Evolutionary conservation across 2,888 invertebrate genomes (phyloP).

Genomic region (Calliopum simillimum): DNA sequence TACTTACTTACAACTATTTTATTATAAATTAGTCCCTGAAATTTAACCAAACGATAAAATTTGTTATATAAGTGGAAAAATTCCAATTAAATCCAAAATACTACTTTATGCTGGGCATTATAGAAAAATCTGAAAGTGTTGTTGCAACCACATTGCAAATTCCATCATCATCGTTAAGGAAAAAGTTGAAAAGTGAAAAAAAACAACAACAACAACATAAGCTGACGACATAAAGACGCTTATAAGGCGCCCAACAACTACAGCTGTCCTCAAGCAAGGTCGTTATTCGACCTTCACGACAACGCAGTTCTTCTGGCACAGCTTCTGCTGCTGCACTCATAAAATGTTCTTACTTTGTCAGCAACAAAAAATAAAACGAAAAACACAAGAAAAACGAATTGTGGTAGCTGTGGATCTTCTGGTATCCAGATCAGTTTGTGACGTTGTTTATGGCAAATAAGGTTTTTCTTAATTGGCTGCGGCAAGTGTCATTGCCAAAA

Average conservation of each 20-base stretch:
- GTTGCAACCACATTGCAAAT: too few species aligned
- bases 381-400: too few species aligned
- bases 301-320: constrained; percentile 27
- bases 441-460: constrained; percentile 13
- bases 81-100: too few species aligned
- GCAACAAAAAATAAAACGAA: too few species aligned
- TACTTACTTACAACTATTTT: too few species aligned
- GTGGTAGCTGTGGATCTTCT: neutral
- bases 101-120: too few species aligned
- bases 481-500: neutral
- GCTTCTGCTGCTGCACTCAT: too few species aligned
- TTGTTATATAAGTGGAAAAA: too few species aligned
- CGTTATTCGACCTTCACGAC: constrained; percentile 62
- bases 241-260: constrained; percentile 50
- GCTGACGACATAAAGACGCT: constrained; percentile 51
- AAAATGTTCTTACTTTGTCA: too few species aligned
- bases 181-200: constrained; percentile 2
- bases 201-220: constrained; percentile 42
- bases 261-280: constrained; percentile 59
- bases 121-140: too few species aligned
- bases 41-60: too few species aligned
- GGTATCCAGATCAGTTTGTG: neutral
- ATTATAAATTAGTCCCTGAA: too few species aligned
- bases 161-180: constrained; percentile 36
- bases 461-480: constrained; percentile 13